These are phyloP conservation scores for Prenolepis imparis DNA, from an alignment of 2,888 invertebrate genomes.

Conservation along the genomic window DNA sequence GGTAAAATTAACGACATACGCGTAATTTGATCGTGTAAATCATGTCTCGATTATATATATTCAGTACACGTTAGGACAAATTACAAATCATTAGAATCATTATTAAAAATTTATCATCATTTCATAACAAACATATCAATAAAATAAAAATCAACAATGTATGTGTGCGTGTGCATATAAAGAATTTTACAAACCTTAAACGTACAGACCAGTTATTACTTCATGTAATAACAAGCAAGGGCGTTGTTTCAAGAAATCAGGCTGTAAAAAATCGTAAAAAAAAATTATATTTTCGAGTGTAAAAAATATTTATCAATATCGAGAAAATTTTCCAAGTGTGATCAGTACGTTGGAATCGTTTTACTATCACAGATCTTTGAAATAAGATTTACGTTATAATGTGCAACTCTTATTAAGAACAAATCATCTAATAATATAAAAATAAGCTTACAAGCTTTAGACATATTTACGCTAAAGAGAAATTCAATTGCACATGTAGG, in stretches of 20 bases:
- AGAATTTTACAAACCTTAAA: conserved; percentile 19
- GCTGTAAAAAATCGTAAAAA: conserved; percentile 54
- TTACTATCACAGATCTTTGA: conserved; percentile 29
- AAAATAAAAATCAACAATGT: background rate
- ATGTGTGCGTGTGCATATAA: background rate
- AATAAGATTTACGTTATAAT: conserved; percentile 43
- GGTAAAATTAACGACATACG: background rate
- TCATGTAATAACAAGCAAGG: background rate
- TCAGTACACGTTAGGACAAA: conserved; percentile 62
- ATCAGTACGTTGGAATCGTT: conserved; percentile 7
- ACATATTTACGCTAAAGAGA: background rate
- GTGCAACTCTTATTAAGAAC: background rate
- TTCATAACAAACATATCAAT: conserved; percentile 22
- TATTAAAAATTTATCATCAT: conserved; percentile 25
- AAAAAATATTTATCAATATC: background rate
- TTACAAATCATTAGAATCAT: conserved; percentile 50
- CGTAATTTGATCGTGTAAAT: background rate
- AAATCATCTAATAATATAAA: background rate
- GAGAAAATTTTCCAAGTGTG: background rate
- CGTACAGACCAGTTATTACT: background rate
- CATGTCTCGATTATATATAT: background rate
- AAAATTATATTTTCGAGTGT: conserved; percentile 2
- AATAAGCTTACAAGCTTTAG: background rate
- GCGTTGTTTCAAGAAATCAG: background rate
- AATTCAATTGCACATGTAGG: background rate